Evolutionary conservation across 2,888 invertebrate genomes (phyloP), one percentile per base, ranked within the genome.

Genomic region (Psococerastis gibbosa): DNA sequence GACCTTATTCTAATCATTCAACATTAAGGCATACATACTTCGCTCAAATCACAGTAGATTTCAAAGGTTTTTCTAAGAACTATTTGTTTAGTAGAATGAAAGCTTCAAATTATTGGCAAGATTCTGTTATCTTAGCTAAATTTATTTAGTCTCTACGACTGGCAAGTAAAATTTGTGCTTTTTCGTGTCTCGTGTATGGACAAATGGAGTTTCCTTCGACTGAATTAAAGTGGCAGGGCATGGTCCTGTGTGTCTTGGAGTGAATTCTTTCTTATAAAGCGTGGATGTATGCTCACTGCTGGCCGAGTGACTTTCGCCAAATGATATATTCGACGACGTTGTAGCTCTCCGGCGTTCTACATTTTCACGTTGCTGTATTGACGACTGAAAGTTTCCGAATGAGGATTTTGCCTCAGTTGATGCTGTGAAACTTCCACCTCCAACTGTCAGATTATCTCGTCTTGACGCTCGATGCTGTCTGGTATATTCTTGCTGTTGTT

Each of bases 151-250:
- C 5, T 38, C 38, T 15, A 71, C 67, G 57, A 74, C 71, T 2
- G 78, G 70, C 57, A 80, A 70, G 58, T 83, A 87, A 60, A 83
- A 85, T 59, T 81, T 83, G 61, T 87, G 85, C 56, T 81, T 77
- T 52, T 76, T 78, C 9, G 85, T 81, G 59, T 87, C 82, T 49
- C 84, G 70, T 20, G 83, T 83, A 55, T 85, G 84, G 60, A 81
- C 81, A 62, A 78, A 87, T 15, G 80, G 80, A 45, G 81, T 75
- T 49, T 72, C 70, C 35, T 53, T 52, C 32, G 75, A 69, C 55
- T 84, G 79, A 44, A 85, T 69, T 49, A 83, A 65, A 23, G 81
- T 71, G 27, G 83, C 85, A 0, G 83, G 83, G 60, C 87, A 88
- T 1, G 82, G 78, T 43, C 82, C 80, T 50, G 75, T 75, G 43